A percentile compares a stretch with the other conserved stretches of the same genome.
Conservation (phyloP, 1,140 invertebrate species). For the Mamestra configurata region DNA sequence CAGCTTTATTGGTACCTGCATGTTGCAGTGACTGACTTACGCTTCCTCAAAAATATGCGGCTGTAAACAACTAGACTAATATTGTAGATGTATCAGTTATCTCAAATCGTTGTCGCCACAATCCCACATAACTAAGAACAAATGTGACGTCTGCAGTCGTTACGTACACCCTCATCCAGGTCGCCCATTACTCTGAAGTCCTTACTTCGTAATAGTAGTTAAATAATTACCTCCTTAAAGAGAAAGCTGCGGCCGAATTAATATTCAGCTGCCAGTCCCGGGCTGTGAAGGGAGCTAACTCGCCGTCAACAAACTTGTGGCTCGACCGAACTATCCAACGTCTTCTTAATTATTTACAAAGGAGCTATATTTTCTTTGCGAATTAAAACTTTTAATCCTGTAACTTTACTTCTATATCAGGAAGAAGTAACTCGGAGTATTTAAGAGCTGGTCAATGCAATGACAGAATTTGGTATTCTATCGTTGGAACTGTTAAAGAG, state of each 20-base stretch:
- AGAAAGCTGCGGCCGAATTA: slow-evolving; percentile 27
- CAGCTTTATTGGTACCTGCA: too few species aligned
- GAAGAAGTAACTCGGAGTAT: background rate
- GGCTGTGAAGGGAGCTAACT: slow-evolving; percentile 16
- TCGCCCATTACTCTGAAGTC: slow-evolving; percentile 1
- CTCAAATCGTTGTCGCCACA: background rate
- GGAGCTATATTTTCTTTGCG: slow-evolving; percentile 22
- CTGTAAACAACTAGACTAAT: too few species aligned
- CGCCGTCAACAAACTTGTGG: slow-evolving; percentile 38
- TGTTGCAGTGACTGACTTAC: too few species aligned
- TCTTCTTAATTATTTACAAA: slow-evolving; percentile 46
- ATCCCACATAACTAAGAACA: background rate
- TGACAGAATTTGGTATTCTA: too few species aligned
- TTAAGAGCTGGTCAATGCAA: background rate
- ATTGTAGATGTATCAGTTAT: too few species aligned
- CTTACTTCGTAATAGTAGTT: slow-evolving; percentile 35
- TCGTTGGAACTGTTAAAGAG: too few species aligned
- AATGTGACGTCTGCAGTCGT: background rate
- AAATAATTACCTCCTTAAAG: slow-evolving; percentile 26
- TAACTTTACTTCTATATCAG: background rate
- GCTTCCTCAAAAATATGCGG: too few species aligned
- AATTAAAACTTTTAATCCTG: slow-evolving; percentile 36
- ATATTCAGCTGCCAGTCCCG: slow-evolving; percentile 28
- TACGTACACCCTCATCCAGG: background rate
- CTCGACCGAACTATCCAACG: slow-evolving; percentile 30